A percentile compares a stretch with the other conserved stretches of the same genome.
Conservation (phyloP, 1,140 invertebrate genomes). For the Gonatopus flavifemur region DNA sequence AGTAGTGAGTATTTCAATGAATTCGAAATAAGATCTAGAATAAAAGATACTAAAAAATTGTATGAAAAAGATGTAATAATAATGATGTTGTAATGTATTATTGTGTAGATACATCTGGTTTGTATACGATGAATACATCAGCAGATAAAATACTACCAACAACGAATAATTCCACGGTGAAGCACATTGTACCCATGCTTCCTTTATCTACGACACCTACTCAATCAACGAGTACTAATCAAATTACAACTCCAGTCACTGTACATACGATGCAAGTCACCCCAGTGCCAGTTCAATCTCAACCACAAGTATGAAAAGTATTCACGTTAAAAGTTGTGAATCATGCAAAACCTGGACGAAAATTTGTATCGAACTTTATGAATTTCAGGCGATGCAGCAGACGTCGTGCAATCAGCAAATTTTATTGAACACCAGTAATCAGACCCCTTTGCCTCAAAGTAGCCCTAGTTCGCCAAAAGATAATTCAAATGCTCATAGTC, state of each 20-base stretch:
- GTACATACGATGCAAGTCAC: slow-evolving; percentile 46
- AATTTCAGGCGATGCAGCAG: slow-evolving; percentile 35
- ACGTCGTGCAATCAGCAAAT: slow-evolving; percentile 31
- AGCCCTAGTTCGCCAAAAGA: slow-evolving; percentile 54
- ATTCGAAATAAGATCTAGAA: background rate
- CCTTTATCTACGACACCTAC: slow-evolving; percentile 32
- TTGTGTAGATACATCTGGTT: slow-evolving; percentile 39
- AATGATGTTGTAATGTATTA: background rate
- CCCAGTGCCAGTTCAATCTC: slow-evolving; percentile 52
- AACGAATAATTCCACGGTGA: slow-evolving; percentile 34
- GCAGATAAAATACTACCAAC: slow-evolving; percentile 38
- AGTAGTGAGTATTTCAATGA: slow-evolving; percentile 48
- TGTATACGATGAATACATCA: slow-evolving; percentile 42
- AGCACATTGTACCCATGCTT: slow-evolving; percentile 49
- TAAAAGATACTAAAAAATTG: background rate
- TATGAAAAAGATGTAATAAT: background rate
- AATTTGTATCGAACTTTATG: slow-evolving; percentile 3
- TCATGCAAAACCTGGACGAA: background rate
- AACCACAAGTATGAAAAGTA: slow-evolving; percentile 35
- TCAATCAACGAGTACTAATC: slow-evolving; percentile 45
- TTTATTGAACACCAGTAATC: slow-evolving; percentile 40
- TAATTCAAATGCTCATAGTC: slow-evolving; percentile 42
- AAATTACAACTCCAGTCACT: slow-evolving; percentile 52
- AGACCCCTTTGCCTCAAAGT: slow-evolving; percentile 37
- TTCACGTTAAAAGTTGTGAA: background rate